These are phyloP conservation scores for Pomphorhynchus laevis DNA, from an alignment of 1,140 invertebrate genomes.

Conservation along the genomic window DNA sequence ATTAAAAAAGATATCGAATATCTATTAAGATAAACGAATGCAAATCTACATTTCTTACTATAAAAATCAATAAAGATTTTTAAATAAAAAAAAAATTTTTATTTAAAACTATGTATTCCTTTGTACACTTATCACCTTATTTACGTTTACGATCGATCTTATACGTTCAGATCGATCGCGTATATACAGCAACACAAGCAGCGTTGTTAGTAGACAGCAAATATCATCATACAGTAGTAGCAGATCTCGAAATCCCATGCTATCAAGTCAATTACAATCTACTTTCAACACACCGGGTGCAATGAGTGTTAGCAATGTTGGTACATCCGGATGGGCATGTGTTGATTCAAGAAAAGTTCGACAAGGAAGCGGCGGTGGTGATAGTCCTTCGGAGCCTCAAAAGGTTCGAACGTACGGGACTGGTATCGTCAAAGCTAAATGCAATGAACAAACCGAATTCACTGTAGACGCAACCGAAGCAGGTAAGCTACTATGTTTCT, in stretches of 20 bases:
- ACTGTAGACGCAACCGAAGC: slow-evolving; percentile 19
- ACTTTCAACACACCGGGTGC: neutral
- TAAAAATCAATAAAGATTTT: neutral
- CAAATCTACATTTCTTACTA: neutral
- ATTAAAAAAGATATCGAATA: too few relatives aligned
- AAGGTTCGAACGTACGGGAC: slow-evolving; percentile 20
- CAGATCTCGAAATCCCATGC: too few relatives aligned
- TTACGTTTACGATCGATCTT: slow-evolving; percentile 26
- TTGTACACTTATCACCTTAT: slow-evolving; percentile 14
- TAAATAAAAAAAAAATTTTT: neutral
- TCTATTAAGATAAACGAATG: neutral
- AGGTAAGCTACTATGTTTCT: slow-evolving; percentile 21
- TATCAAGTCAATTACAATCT: neutral
- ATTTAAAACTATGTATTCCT: too few relatives aligned
- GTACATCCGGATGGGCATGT: too few relatives aligned
- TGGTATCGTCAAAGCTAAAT: slow-evolving; percentile 19
- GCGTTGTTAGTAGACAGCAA: too few relatives aligned
- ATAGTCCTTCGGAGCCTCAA: slow-evolving; percentile 6
- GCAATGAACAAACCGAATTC: slow-evolving; percentile 16
- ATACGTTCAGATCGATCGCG: slow-evolving; percentile 29
- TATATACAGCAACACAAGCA: slow-evolving; percentile 56
- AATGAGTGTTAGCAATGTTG: neutral
- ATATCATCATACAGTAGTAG: too few relatives aligned
- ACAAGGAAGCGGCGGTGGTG: too few relatives aligned
- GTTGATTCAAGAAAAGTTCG: slow-evolving; percentile 6